Conservation (phyloP, 2,113 vertebrate genomes). For the Rhynchomys soricoides region DNA sequence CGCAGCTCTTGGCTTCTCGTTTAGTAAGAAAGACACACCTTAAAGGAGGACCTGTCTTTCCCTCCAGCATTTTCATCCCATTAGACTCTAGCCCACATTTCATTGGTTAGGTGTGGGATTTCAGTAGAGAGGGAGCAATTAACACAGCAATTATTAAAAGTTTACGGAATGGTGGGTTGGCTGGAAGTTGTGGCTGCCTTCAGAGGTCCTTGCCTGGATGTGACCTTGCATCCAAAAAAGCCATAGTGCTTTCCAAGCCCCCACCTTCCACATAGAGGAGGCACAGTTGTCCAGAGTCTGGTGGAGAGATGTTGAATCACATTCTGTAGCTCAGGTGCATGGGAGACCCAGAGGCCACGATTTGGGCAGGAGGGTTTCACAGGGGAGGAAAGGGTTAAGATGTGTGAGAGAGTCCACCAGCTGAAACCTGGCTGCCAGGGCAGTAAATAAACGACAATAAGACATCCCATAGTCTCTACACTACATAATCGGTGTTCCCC, state of each 20-base stretch:
- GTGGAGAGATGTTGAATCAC: background rate
- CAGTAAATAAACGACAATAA: background rate
- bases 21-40: background rate
- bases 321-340: background rate
- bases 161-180: background rate
- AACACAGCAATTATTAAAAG: background rate
- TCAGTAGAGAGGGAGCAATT: background rate
- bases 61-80: background rate
- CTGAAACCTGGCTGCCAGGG: background rate
- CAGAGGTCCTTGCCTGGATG: background rate
- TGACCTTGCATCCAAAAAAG: background rate
- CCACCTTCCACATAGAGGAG: background rate
- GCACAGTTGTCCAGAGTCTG: background rate
- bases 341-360: background rate
- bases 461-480: background rate
- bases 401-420: background rate
- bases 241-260: background rate
- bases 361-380: background rate
- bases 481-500: background rate
- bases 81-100: background rate
- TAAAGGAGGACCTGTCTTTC: background rate
- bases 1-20: background rate
- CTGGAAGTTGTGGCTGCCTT: background rate
- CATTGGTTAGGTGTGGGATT: background rate
- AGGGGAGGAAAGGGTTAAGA: background rate